These are phyloP conservation scores for Solea solea DNA, from an alignment of 2,113 vertebrate genomes.

Conservation along the genomic window DNA sequence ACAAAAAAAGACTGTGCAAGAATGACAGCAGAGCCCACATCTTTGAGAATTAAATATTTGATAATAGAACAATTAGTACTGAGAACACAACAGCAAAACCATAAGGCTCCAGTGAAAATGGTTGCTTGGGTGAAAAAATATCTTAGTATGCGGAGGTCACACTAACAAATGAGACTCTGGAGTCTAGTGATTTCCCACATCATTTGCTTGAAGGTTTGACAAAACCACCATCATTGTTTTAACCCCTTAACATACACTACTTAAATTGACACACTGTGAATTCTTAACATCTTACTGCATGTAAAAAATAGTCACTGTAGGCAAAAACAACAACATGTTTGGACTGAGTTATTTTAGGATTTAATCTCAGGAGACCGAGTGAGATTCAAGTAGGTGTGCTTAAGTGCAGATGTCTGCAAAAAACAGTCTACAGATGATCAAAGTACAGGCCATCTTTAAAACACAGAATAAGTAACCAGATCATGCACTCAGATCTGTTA, in stretches of 20 bases:
- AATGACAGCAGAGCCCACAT: constrained; percentile 1
- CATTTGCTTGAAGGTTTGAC: constrained; percentile 9
- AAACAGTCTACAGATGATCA: constrained; percentile 43
- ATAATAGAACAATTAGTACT: background rate
- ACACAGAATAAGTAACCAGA: constrained; percentile 65
- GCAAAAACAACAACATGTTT: too few relatives aligned
- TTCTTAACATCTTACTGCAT: too few relatives aligned
- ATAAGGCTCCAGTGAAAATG: constrained; percentile 6
- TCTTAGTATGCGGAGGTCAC: constrained; percentile 22
- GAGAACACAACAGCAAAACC: constrained; percentile 6
- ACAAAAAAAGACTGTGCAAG: constrained; percentile 31
- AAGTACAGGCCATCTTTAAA: constrained; percentile 63
- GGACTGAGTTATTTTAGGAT: background rate
- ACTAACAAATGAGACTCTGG: constrained; percentile 3
- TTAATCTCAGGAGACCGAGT: background rate
- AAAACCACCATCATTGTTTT: constrained; percentile 4
- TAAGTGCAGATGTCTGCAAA: constrained; percentile 52
- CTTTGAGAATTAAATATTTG: constrained; percentile 6
- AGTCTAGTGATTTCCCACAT: constrained; percentile 6
- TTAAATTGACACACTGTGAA: too few relatives aligned
- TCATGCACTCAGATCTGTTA: constrained; percentile 8
- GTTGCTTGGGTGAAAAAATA: constrained; percentile 9
- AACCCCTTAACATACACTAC: too few relatives aligned
- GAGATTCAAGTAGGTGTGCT: background rate
- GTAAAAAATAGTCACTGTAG: too few relatives aligned